A percentile compares a stretch with the other conserved stretches of the same genome.
Conservation (phyloP, 1,140 invertebrate species). For the Vanessa tameamea region DNA sequence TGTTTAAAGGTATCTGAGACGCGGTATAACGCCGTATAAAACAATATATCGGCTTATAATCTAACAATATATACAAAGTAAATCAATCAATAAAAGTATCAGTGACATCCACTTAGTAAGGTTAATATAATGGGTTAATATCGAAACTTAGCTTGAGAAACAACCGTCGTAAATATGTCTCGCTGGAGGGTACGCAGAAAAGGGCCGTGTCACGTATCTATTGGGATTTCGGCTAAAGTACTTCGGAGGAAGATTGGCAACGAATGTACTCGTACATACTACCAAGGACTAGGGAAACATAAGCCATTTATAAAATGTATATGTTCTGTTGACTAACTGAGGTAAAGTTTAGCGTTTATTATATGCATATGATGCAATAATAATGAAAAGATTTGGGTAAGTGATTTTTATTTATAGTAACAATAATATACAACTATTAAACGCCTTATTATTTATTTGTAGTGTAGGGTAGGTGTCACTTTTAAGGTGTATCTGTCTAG, state of each 20-base stretch:
- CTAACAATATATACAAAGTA: background rate
- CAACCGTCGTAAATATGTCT: constrained; percentile 34
- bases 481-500: no score
- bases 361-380: no score
- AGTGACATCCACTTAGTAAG: background rate
- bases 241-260: background rate
- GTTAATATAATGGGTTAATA: background rate
- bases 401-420: no score
- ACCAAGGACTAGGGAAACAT: background rate
- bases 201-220: constrained; percentile 28
- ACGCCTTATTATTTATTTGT: no score
- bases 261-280: background rate
- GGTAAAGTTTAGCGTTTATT: no score
- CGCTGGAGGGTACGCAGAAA: constrained; percentile 8
- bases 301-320: background rate
- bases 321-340: background rate
- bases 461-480: no score
- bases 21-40: no score
- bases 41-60: background rate
- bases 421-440: no score
- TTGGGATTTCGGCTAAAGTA: constrained; percentile 27
- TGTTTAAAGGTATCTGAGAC: no score
- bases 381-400: no score
- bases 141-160: constrained; percentile 18
- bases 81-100: background rate